Base-by-base conservation (phyloP, 1,140 invertebrate genomes). In the Drosophila micromelanica region DNA sequence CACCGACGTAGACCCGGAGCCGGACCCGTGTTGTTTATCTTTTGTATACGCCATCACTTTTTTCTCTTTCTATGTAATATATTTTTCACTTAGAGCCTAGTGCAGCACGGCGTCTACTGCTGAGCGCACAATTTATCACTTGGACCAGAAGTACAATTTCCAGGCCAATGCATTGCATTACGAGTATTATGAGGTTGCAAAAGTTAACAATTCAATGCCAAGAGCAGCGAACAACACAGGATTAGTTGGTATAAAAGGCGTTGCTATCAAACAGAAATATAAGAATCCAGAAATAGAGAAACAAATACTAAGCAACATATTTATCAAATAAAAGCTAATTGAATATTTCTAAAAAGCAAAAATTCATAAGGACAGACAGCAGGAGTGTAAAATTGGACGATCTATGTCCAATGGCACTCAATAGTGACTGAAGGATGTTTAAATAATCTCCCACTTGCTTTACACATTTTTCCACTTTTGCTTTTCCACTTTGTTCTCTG, bases 1-100 rank as follows among this genome's bases (percentile, higher is more conserved):
- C 20, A 1, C 30, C n/a, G n/a, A n/a, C n/a, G n/a, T n/a, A n/a
- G n/a, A n/a, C n/a, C n/a, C n/a, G n/a, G n/a, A n/a, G n/a, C n/a
- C n/a, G n/a, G n/a, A n/a, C n/a, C n/a, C n/a, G n/a, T n/a, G 60
- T 87, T 86, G 78, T 87, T 86, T 86, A 81, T 87, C 71, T 81
- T 78, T 80, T 75, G 80, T 67, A 56, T 64, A 67, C 73, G 49
- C 67, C 61, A 77, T 74, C 80, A 86, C 46, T 70, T 70, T 35
- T 7, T 48, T 20, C 12, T 45, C 13, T 2, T 1, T 23, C 7
- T 23, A 12, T 46, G 23, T n/a, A 23, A 27, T 51, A 17, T 86
- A 81, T 80, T 86, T 80, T 81, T 78, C 80, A 85, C 77, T 85
- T 80, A 77, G 77, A 61, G 69, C 61, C 75, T 73, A 49, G 37